Percentiles rank a stretch among this genome's conserved stretches.
These are phyloP conservation scores for Brachionus sp. DNA, from an alignment of 1,140 invertebrate genomes.

Conservation along the genomic window DNA sequence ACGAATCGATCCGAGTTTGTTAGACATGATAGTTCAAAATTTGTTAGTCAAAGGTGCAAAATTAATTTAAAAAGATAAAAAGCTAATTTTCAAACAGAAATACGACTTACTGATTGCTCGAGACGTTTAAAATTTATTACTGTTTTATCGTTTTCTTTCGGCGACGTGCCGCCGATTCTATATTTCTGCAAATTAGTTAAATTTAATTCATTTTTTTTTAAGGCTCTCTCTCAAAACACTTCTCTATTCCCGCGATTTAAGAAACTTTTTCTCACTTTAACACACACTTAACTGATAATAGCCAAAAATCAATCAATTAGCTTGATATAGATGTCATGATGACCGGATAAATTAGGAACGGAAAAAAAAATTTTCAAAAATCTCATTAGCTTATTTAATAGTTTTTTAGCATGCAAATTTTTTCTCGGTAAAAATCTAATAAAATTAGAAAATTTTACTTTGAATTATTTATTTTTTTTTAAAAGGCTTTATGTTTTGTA, in stretches of 20 bases:
- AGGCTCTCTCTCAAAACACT: neutral
- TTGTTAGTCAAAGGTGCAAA: constrained; percentile 10
- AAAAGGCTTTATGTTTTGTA: no score
- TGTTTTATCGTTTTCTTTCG: neutral
- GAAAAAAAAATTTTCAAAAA: no score
- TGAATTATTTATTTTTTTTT: no score
- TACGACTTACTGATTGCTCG: constrained; percentile 24
- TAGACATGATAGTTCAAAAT: neutral
- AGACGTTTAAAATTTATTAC: constrained; percentile 18
- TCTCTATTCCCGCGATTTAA: neutral
- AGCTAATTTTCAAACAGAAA: neutral
- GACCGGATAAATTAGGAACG: no score
- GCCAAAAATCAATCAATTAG: no score
- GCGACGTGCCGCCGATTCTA: neutral
- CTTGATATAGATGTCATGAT: no score
- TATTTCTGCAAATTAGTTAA: constrained; percentile 13
- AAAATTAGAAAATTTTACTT: no score
- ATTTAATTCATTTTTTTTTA: neutral
- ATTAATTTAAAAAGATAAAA: neutral
- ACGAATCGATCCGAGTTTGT: neutral
- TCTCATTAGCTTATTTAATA: no score
- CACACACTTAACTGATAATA: no score
- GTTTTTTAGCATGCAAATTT: no score
- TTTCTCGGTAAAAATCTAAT: no score
- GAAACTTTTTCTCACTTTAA: neutral